Percentiles rank a stretch among this genome's conserved stretches.
These are phyloP conservation scores for Drosophila sordidapex DNA, from an alignment of 2,888 invertebrate genomes.

Conservation along the genomic window DNA sequence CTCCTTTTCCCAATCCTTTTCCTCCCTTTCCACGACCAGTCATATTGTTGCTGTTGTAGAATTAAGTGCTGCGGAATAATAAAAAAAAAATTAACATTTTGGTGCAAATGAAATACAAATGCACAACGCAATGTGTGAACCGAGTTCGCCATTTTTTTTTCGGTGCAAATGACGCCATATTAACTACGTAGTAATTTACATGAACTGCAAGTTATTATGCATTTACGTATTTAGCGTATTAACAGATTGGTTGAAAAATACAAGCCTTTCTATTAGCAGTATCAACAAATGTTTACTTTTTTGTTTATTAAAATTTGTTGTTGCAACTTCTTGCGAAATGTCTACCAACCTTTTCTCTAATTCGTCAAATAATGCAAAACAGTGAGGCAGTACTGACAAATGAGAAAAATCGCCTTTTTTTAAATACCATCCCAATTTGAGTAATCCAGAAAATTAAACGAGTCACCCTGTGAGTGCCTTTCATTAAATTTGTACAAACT, in stretches of 20 bases:
- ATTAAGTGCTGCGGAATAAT: constrained; percentile 23
- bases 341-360: constrained; percentile 38
- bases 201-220: neutral
- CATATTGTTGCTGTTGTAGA: constrained; percentile 85
- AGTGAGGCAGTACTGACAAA: constrained; percentile 3
- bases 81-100: constrained; percentile 12
- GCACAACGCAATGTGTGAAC: constrained; percentile 12
- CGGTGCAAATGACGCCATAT: constrained; percentile 26
- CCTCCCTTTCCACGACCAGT: constrained; percentile 93
- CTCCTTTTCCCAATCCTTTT: constrained; percentile 92
- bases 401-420: neutral
- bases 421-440: neutral
- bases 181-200: neutral
- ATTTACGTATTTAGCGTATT: neutral
- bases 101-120: neutral
- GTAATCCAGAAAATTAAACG: constrained; percentile 4
- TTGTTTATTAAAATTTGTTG: constrained; percentile 28
- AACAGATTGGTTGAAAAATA: neutral
- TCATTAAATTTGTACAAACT: neutral
- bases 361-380: constrained; percentile 18
- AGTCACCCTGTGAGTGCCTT: constrained; percentile 21
- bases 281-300: neutral
- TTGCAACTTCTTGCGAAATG: constrained; percentile 17
- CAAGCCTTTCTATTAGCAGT: neutral
- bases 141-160: constrained; percentile 45